Evolutionary conservation across 2,797 vertebrate genomes (phyloP), one percentile per base, ranked within the genome.

Genomic region (Enteromius mattozi): DNA sequence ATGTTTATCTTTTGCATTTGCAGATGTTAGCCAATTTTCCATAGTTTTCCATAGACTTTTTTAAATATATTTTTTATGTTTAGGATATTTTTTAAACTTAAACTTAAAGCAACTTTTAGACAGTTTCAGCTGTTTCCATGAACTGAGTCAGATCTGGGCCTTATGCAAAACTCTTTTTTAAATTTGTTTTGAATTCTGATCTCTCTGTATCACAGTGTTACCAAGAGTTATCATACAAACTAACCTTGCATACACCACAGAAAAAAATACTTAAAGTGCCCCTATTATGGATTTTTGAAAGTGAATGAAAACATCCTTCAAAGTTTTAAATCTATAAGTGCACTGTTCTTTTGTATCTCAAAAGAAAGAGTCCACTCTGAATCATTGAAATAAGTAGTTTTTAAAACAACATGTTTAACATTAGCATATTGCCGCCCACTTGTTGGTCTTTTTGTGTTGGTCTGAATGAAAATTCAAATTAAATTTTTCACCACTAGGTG

Each of bases 41-140:
- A 42, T 70, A 79, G 54, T 66, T 21, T 51, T 78, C 33, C 27
- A 27, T 87, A 51, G 51, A 19, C 37, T 69, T 72, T 35, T 49
- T 42, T 42, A 42, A 10, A 10, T 78, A 45, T 86, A 54, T 77
- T 10, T 47, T 47, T 47, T 17, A n/a, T 54, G 40, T 69, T n/a
- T 24, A 3, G 40, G 12, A n/a, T 47, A 27, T 47, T 71, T 24
- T 71, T 45, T 71, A 4, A 45, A 47, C n/a, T 4, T 27, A 27
- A 72, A 47, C n/a, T 2, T 16, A 24, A 71, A 71, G 13, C 27
- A 21, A 74, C 27, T 19, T 74, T 33, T 0, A 30, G 4, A 2
- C 16, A 74, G 27, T 51, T 63, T 63, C 12, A 30, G 59, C 59
- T 30, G 4, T 63, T 51, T 33, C 27, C n/a, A 42, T 72, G 14